Percentiles rank a stretch among this genome's conserved stretches.
phyloP scores from a whole-genome alignment of 2,113 vertebrate genomes.

The Strix aluco region DNA sequence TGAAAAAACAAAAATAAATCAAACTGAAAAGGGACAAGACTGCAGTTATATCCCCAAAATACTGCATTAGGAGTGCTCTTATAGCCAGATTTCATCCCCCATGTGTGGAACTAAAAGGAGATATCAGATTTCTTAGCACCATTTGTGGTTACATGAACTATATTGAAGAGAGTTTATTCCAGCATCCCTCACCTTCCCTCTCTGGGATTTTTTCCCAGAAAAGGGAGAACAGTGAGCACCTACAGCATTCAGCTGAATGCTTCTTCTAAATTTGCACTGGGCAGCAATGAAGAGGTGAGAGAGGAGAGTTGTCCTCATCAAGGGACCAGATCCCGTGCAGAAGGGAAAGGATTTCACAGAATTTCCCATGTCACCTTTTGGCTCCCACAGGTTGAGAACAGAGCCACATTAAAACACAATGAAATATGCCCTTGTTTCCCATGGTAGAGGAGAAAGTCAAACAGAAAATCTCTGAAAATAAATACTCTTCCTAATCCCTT shows the following conservation, averaged over 20 bases:
- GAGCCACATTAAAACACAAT: background rate
- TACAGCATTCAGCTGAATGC: background rate
- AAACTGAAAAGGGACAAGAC: background rate
- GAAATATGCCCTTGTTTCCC: background rate
- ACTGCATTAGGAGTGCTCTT: background rate
- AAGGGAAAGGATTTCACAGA: background rate
- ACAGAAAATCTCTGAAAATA: background rate
- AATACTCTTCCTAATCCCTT: background rate
- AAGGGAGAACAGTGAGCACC: background rate
- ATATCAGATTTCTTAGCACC: background rate
- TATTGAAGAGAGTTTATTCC: background rate
- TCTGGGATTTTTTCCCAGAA: background rate
- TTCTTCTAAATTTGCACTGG: background rate
- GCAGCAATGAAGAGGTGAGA: background rate
- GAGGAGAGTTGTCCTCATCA: background rate
- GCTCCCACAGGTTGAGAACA: background rate
- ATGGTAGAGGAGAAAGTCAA: background rate
- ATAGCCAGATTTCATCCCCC: background rate
- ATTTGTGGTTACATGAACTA: background rate
- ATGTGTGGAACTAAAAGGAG: background rate
- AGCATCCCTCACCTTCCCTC: background rate
- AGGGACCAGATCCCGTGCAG: background rate
- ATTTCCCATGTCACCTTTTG: background rate
- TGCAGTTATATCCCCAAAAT: background rate
- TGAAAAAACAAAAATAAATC: background rate